Base-by-base conservation (phyloP, 1,140 invertebrate species). In the Platyscapa corneri region DNA sequence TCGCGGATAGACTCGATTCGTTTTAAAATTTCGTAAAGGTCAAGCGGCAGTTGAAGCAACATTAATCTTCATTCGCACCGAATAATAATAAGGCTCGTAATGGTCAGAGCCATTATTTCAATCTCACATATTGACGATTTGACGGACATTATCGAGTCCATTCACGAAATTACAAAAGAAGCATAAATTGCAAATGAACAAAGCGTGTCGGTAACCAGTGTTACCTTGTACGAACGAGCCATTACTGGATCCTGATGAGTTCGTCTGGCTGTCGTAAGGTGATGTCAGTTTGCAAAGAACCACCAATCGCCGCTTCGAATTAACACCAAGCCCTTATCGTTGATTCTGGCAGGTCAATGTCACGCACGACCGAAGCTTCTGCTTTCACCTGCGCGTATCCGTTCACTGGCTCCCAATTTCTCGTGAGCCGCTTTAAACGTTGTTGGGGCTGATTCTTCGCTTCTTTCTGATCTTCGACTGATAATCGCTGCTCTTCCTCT, bases 281-380 rank as follows among this genome's bases (percentile, higher is more conserved):
- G 89, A 95, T 20, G 95, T 95, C 84, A 96, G 95, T 16, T n/a
- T 95, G 93, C 0, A 95, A 95, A 94, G 96, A 95, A 75, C 95
- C 95, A 1, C 95, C 94, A 3, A 97, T 94, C 88, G 97, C 97
- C 81, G 96, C 95, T 89, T 97, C 96, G 87, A 96, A 96, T 89
- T 97, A 97, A 92, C 96, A 97, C 97, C 97, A 97, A n/a, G 96
- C 96, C 0, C 97, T 93, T 3, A 97, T 91, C 0, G 96, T 97
- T 0, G 96, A 97, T 90, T 97, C 97, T 0, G 97, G 96, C 0
- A 97, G 96, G 0, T 96, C 96, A 88, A 97, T 97, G 87, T 97
- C 96, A 0, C 96, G 92, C 0, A 96, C 96, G 0, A 97, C 96
- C 0, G 96, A 96, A 0, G 97, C 96, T 88, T 97, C n/a, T 97